Conservation (phyloP, 2,113 vertebrate species). For the Corythornis madagascariensis region DNA sequence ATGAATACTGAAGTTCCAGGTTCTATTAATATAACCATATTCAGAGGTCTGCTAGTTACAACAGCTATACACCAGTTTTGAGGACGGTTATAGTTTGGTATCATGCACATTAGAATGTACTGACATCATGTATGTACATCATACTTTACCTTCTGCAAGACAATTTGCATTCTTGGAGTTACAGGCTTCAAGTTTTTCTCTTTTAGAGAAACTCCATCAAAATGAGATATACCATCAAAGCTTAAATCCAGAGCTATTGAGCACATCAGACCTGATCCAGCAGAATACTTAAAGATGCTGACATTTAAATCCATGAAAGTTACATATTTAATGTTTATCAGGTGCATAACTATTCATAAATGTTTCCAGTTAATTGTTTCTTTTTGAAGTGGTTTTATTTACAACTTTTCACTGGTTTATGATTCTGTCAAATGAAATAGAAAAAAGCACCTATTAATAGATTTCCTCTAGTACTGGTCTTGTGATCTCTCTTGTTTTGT, state of each 20-base stretch:
- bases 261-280: rapidly evolving
- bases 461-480: not conserved
- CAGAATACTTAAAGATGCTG: not conserved
- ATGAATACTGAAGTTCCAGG: not conserved
- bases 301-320: not conserved
- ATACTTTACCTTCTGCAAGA: not conserved
- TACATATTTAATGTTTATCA: not conserved
- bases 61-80: not conserved
- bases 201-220: not conserved
- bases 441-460: not conserved
- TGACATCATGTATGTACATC: not conserved
- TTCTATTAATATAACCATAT: not conserved
- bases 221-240: not conserved
- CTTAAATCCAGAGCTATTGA: not conserved
- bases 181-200: not conserved
- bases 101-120: rapidly evolving
- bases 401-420: not conserved
- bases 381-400: not conserved
- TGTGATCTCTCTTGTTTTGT: not conserved
- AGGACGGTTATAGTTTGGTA: not conserved
- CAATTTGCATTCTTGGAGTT: not conserved
- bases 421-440: not conserved
- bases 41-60: not conserved
- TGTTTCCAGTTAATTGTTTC: not conserved
- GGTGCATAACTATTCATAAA: not conserved